Percentiles rank a stretch among this genome's conserved stretches.
These are phyloP conservation scores for Acrobasis suavella DNA, from an alignment of 2,888 invertebrate species.

Conservation along the genomic window DNA sequence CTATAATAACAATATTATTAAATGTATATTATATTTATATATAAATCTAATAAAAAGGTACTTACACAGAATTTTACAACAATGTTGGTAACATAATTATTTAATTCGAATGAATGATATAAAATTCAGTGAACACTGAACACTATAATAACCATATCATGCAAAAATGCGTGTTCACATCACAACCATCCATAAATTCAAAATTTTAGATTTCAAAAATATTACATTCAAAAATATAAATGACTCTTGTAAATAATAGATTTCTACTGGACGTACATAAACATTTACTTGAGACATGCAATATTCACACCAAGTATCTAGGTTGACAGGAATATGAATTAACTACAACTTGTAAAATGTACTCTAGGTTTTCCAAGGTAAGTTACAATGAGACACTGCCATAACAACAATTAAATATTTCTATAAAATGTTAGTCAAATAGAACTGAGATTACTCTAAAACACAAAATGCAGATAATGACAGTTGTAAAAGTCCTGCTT, in stretches of 20 bases:
- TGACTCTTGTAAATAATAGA: constrained; percentile 41
- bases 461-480: constrained; percentile 24
- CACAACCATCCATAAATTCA: constrained; percentile 75
- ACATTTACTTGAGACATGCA: constrained; percentile 41
- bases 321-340: constrained; percentile 18
- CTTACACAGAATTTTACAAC: background rate
- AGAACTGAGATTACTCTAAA: constrained; percentile 27
- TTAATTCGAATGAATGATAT: background rate
- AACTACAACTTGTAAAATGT: constrained; percentile 17
- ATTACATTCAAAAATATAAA: constrained; percentile 53
- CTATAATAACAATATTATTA: background rate
- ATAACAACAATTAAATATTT: constrained; percentile 14
- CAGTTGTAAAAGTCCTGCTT: constrained; percentile 11
- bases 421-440: constrained; percentile 18
- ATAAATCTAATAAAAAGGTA: background rate
- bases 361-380: constrained; percentile 7
- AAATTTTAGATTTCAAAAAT: constrained; percentile 57
- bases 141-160: constrained; percentile 25
- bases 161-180: constrained; percentile 52
- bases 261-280: constrained; percentile 52
- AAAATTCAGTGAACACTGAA: constrained; percentile 2
- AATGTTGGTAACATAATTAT: background rate
- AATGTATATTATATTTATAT: constrained; percentile 2
- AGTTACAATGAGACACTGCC: constrained; percentile 4
- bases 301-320: constrained; percentile 25